Percentiles rank a stretch among this genome's conserved stretches.
Evolutionary conservation across 2,797 vertebrate species (phyloP).

Genomic region (Rhynchonycteris naso): DNA sequence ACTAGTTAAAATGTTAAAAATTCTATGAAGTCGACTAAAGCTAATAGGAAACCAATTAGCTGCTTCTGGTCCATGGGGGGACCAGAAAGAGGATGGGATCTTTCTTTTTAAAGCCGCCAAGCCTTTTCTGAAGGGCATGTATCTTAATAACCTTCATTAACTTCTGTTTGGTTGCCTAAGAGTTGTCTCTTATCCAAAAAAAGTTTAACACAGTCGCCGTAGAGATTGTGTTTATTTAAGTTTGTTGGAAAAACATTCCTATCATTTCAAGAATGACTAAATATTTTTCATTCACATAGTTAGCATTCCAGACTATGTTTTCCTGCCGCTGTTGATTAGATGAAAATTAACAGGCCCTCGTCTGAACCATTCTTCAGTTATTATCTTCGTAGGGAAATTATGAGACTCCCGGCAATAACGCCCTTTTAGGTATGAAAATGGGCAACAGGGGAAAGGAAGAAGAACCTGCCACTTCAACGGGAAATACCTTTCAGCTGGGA

Average conservation of each 20-base stretch:
- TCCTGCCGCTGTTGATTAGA: slow-evolving; percentile 87
- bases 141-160: slow-evolving; percentile 84
- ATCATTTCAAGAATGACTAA: slow-evolving; percentile 92
- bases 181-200: slow-evolving; percentile 87
- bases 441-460: background rate
- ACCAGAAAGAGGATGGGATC: background rate
- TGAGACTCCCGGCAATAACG: slow-evolving; percentile 46
- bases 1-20: slow-evolving; percentile 44
- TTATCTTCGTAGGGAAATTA: slow-evolving; percentile 64
- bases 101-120: slow-evolving; percentile 6
- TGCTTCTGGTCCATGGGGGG: slow-evolving; percentile 4
- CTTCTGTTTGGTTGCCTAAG: slow-evolving; percentile 84
- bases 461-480: background rate
- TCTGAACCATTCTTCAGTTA: slow-evolving; percentile 75
- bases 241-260: slow-evolving; percentile 92
- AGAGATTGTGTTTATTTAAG: slow-evolving; percentile 90
- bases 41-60: background rate
- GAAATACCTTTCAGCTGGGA: background rate
- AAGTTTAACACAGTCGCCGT: slow-evolving; percentile 86
- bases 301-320: slow-evolving; percentile 87
- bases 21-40: slow-evolving; percentile 48
- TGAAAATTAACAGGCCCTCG: slow-evolving; percentile 85
- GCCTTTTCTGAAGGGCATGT: slow-evolving; percentile 81
- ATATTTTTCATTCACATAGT: slow-evolving; percentile 91
- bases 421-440: slow-evolving; percentile 13